Conservation (phyloP, 2,113 vertebrate species). For the Lichenostomus cassidix region DNA sequence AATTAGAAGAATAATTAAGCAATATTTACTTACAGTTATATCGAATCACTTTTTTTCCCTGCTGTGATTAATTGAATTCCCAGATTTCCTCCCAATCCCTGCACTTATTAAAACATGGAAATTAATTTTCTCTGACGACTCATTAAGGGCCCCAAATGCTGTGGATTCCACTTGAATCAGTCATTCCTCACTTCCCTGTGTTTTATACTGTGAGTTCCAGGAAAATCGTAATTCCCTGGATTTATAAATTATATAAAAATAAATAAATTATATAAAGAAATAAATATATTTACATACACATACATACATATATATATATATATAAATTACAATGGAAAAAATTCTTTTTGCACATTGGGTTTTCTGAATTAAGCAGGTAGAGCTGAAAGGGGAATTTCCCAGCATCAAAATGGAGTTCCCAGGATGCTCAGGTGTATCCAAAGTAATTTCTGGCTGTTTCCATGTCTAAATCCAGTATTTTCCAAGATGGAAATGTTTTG, state of each 20-base stretch:
- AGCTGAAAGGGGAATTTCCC: not conserved
- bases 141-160: not conserved
- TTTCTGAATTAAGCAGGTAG: not conserved
- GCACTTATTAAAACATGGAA: slow-evolving; percentile 25
- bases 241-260: too few relatives aligned
- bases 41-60: slow-evolving; percentile 6
- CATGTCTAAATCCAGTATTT: not conserved
- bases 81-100: slow-evolving; percentile 10
- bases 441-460: not conserved
- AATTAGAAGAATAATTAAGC: slow-evolving; percentile 53
- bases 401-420: too few relatives aligned
- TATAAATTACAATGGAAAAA: not conserved
- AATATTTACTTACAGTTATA: slow-evolving; percentile 50
- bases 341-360: not conserved
- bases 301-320: too few relatives aligned
- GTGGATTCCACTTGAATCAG: not conserved
- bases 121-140: slow-evolving; percentile 40
- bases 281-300: too few relatives aligned
- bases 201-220: not conserved
- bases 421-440: not conserved
- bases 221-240: too few relatives aligned
- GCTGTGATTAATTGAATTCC: not conserved
- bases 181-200: not conserved
- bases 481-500: too few relatives aligned
- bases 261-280: too few relatives aligned